Evolutionary conservation across 1,140 invertebrate species (phyloP).

Genomic region (Sminthurinus signatus): DNA sequence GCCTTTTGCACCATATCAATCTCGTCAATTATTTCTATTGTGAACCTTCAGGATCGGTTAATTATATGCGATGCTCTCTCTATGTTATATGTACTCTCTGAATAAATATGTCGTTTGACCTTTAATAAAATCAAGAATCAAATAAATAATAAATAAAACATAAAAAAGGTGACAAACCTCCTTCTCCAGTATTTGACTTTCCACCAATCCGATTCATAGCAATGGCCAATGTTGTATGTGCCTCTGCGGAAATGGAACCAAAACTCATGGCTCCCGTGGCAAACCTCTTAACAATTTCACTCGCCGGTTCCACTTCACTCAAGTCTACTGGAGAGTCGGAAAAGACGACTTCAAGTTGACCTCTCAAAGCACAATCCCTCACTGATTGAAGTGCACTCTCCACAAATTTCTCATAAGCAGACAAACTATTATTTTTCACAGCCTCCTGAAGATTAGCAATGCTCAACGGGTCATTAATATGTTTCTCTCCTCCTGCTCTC

Average conservation of each 20-base stretch:
- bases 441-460: constrained; percentile 93
- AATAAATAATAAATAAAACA: too few relatives aligned
- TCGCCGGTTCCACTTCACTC: constrained; percentile 81
- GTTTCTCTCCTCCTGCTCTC: constrained; percentile 83
- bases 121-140: too few relatives aligned
- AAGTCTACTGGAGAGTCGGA: constrained; percentile 70
- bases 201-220: constrained; percentile 96
- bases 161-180: constrained; percentile 56
- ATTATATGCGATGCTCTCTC: too few relatives aligned
- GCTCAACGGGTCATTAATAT: constrained; percentile 92
- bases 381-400: constrained; percentile 83
- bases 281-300: constrained; percentile 81
- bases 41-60: too few relatives aligned
- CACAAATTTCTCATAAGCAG: constrained; percentile 80
- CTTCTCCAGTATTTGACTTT: constrained; percentile 96
- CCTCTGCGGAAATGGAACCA: constrained; percentile 87
- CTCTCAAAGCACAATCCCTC: constrained; percentile 79
- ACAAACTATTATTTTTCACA: constrained; percentile 67
- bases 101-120: too few relatives aligned
- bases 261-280: constrained; percentile 78
- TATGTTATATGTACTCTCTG: too few relatives aligned
- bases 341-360: constrained; percentile 79
- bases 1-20: too few relatives aligned
- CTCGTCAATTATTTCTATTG: too few relatives aligned
- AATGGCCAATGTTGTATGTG: constrained; percentile 87